Evolutionary conservation across 2,797 vertebrate species (phyloP), one percentile per base, ranked within the genome.

Genomic region (Graptemys geographica): DNA sequence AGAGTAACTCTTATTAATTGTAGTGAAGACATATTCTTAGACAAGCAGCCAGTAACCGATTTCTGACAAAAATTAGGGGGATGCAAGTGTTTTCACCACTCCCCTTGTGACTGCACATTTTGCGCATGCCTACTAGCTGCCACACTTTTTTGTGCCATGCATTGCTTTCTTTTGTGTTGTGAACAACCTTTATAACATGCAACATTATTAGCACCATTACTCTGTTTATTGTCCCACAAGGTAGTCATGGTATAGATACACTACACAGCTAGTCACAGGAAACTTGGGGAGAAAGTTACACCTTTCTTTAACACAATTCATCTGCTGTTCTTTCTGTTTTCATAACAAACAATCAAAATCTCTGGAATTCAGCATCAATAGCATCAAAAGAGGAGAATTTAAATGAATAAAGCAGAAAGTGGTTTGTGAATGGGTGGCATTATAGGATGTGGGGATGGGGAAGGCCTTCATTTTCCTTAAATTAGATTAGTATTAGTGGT

Each of bases 241-340:
- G 3, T 84, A 51, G 53, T 23, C 37, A 37, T 74, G 86, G 31
- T 10, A 62, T 51, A 56, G 33, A 23, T 52, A n/a, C 47, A 93
- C 74, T 87, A 90, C 93, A 93, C 21, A 90, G 28, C 37, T 44
- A 62, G 23, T 81, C 94, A 83, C 69, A 84, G 86, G 57, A 96
- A 96, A 93, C 23, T 55, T 92, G 53, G 25, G 37, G 0, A 84
- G 92, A 88, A 94, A 86, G 28, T 90, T 92, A 18, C 49, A 56
- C 76, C 74, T 87, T 83, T 57, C 49, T 95, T 94, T 89, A 53
- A 82, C 44, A 27, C 21, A 92, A 87, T 16, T 62, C 51, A 62
- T 62, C 51, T 62, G 51, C 90, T 90, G 51, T 89, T 84, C 21
- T 51, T 86, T 87, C 87, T 90, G 23, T 47, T 62, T 44, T 89